Evolutionary conservation across 1,140 invertebrate species (phyloP).

Genomic region (Pseudobourletiella spinata): DNA sequence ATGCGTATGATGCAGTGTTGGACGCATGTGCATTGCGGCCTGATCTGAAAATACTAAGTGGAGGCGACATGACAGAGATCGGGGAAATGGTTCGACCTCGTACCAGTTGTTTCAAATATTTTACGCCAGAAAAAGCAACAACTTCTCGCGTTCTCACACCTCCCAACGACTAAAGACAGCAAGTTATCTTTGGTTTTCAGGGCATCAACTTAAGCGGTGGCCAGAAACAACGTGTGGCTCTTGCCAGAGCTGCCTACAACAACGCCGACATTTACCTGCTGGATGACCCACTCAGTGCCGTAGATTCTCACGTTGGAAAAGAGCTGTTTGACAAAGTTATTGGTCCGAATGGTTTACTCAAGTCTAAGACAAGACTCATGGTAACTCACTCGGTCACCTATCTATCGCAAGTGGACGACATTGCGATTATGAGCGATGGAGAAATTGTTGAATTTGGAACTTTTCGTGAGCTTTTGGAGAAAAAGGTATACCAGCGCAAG

Average conservation of each 20-base stretch:
- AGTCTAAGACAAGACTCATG: slow-evolving; percentile 43
- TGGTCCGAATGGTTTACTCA: slow-evolving; percentile 43
- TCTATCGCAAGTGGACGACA: slow-evolving; percentile 45
- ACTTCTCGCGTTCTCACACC: too few species aligned
- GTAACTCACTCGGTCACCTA: slow-evolving; percentile 47
- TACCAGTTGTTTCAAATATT: background rate
- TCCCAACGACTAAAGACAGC: background rate
- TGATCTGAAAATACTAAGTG: slow-evolving; percentile 43
- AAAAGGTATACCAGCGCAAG: too few species aligned
- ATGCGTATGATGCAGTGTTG: too few species aligned
- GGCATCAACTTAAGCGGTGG: slow-evolving; percentile 57
- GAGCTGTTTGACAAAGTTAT: slow-evolving; percentile 51
- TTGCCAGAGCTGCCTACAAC: slow-evolving; percentile 53
- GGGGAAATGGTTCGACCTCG: slow-evolving; percentile 41
- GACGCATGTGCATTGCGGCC: slow-evolving; percentile 42
- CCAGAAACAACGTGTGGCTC: slow-evolving; percentile 53
- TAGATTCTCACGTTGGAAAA: slow-evolving; percentile 50
- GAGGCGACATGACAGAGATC: slow-evolving; percentile 45
- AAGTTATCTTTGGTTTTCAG: slow-evolving; percentile 15
- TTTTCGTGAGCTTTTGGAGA: slow-evolving; percentile 40
- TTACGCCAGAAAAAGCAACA: background rate
- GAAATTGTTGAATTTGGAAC: slow-evolving; percentile 43
- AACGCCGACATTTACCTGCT: slow-evolving; percentile 49
- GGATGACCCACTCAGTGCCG: slow-evolving; percentile 54
- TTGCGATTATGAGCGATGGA: slow-evolving; percentile 46